Base-by-base conservation (phyloP, 2,797 vertebrate genomes). In the Microchirus variegatus region DNA sequence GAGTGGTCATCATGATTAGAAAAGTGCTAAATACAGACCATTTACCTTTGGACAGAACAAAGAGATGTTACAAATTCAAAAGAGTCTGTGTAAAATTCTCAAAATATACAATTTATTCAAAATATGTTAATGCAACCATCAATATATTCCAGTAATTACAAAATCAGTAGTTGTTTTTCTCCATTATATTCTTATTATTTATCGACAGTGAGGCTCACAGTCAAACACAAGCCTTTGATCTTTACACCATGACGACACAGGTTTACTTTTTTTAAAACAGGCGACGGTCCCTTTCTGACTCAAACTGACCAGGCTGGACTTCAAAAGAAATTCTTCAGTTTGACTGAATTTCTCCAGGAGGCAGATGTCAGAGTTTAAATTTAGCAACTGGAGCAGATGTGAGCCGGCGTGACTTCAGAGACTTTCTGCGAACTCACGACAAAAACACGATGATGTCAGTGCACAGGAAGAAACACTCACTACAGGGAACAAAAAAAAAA, bases 61-160 rank as follows among this genome's bases (percentile, higher is more conserved):
- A 43, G 15, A 14, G 59, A 9, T 2, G 37, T 10, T 3, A 71
- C n/a, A 16, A 45, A 79, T 50, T 63, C 41, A 76, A n/a, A 52
- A 44, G 55, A 81, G 57, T 67, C 65, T 4, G 52, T 44, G 15
- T 84, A 59, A 84, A 90, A 81, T 87, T 89, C 89, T 86, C 90
- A 92, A 93, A 93, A 93, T 93, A 93, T 92, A 93, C 91, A 91
- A 89, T 94, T 94, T 94, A 94, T 93, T 93, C 79, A 90, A 93
- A 94, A 93, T 88, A 88, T 91, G 89, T 92, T 89, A 92, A 91
- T 91, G 88, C 85, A 90, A 78, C 87, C 85, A 88, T 92, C 85
- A 89, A 77, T 91, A 86, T 90, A 80, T 84, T 91, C 87, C 88
- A 91, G 87, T 86, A 91, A 90, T 92, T 91, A 92, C 89, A 93